phyloP scores from a whole-genome alignment of 2,113 vertebrate species.

The Passer montanus region DNA sequence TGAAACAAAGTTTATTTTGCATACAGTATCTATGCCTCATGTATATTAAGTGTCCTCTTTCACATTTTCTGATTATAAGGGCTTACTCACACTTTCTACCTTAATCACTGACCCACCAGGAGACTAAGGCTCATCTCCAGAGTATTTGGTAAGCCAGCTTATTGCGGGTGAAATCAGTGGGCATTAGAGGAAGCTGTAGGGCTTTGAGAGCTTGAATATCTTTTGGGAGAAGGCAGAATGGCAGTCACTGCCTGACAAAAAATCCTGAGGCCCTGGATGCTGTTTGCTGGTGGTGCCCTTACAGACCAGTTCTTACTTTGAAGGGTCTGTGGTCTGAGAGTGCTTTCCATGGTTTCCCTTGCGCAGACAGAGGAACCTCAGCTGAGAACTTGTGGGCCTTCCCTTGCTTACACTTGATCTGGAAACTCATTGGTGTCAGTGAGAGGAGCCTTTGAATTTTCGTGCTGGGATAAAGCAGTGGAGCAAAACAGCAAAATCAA shows the following conservation, averaged over 20 bases:
- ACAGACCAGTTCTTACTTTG: not conserved
- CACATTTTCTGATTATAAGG: not conserved
- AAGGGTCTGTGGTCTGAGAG: not conserved
- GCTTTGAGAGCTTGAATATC: not conserved
- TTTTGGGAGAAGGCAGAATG: not conserved
- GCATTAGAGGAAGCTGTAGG: not conserved
- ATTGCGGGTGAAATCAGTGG: not conserved
- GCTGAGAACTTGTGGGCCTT: not conserved
- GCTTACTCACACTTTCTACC: not conserved
- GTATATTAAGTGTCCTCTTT: not conserved
- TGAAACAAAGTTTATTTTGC: not conserved
- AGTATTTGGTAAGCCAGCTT: slow-evolving; percentile 6
- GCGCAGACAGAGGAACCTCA: not conserved
- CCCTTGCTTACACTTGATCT: not conserved
- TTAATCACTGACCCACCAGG: not conserved
- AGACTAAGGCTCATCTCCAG: slow-evolving; percentile 30
- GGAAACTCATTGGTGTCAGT: not conserved
- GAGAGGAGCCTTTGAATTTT: not conserved
- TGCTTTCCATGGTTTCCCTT: not conserved
- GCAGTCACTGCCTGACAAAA: not conserved
- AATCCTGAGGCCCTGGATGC: not conserved
- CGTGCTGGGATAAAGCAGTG: accelerated
- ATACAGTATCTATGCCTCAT: not conserved
- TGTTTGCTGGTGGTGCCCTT: not conserved
- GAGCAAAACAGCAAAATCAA: accelerated